A percentile compares a stretch with the other conserved stretches of the same genome.
Evolutionary conservation across 2,113 vertebrate genomes (phyloP).

Genomic region (Felis chaus): DNA sequence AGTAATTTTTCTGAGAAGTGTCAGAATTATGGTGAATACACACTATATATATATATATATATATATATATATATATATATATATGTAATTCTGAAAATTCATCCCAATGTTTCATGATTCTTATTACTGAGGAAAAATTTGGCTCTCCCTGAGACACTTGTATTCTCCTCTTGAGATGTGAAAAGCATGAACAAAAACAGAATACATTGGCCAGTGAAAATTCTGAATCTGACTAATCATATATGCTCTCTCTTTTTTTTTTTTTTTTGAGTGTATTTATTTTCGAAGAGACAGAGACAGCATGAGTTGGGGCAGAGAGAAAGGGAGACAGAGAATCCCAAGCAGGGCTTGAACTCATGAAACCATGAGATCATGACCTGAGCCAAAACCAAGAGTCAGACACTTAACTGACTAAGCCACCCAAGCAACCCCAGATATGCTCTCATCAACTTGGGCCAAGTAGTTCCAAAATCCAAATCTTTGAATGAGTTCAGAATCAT

Average conservation of each 20-base stretch:
- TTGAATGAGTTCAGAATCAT: background rate
- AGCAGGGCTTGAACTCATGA: no score
- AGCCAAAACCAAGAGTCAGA: no score
- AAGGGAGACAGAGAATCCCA: no score
- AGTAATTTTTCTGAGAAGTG: constrained; percentile 1
- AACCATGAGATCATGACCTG: no score
- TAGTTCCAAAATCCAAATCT: background rate
- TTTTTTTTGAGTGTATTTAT: no score
- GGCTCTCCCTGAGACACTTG: background rate
- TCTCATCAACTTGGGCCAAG: background rate
- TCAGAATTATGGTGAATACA: background rate
- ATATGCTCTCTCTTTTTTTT: background rate
- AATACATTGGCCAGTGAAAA: background rate
- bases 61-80: no score
- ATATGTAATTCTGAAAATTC: background rate
- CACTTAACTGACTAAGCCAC: no score
- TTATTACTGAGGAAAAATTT: background rate
- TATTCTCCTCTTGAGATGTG: background rate
- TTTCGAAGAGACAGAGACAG: no score
- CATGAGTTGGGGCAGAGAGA: no score
- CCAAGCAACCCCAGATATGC: no score
- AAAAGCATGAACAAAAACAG: background rate
- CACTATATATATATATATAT: no score
- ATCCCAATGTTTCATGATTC: background rate
- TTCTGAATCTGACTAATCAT: background rate